phyloP scores from a whole-genome alignment of 2,888 invertebrate genomes.

The Melipona bicolor region DNA sequence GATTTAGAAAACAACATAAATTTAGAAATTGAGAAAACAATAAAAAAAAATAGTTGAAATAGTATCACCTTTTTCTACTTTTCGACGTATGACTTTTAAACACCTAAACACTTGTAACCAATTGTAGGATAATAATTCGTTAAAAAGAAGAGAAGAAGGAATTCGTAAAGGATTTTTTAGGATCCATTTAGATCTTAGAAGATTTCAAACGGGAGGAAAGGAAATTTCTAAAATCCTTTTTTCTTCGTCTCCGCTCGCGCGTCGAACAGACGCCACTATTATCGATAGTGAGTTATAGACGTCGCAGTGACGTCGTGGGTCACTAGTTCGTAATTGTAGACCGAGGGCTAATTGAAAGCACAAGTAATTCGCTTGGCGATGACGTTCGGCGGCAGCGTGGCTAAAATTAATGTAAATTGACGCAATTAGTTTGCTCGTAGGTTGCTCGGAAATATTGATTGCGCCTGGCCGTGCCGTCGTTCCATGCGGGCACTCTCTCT shows the following conservation, averaged over 20 bases:
- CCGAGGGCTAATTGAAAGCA: slow-evolving; percentile 41
- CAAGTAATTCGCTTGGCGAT: slow-evolving; percentile 33
- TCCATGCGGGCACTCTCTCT: slow-evolving; percentile 26
- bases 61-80: no score
- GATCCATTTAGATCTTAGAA: no score
- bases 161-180: no score
- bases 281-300: neutral
- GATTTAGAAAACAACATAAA: no score
- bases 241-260: neutral
- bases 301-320: slow-evolving; percentile 9
- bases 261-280: neutral
- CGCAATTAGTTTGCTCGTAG: slow-evolving; percentile 38
- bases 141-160: no score
- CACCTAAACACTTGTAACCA: no score
- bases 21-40: no score
- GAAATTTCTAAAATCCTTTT: neutral
- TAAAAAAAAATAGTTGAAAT: no score
- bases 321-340: slow-evolving; percentile 2
- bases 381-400: slow-evolving; percentile 14
- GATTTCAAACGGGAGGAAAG: neutral
- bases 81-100: no score
- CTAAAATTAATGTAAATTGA: slow-evolving; percentile 40
- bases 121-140: no score
- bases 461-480: neutral
- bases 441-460: slow-evolving; percentile 38